A percentile compares a stretch with the other conserved stretches of the same genome.
Evolutionary conservation across 2,888 invertebrate species (phyloP).

Genomic region (Acrobasis repandana): DNA sequence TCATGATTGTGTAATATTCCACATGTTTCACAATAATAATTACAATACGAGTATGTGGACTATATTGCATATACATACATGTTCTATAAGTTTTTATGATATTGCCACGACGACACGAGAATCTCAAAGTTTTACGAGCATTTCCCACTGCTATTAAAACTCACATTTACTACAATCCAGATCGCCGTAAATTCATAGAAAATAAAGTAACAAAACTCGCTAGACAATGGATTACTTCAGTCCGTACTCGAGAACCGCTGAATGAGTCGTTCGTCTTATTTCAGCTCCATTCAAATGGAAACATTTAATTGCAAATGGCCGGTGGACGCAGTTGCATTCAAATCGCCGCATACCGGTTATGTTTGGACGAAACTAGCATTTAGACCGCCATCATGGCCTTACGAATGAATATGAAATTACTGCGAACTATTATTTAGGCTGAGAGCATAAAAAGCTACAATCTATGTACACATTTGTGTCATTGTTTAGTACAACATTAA

Average conservation of each 20-base stretch:
- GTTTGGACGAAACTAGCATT: conserved; percentile 40
- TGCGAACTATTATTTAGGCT: conserved; percentile 14
- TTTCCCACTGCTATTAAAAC: background rate
- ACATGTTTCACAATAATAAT: too few species aligned
- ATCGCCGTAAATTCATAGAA: conserved; percentile 7
- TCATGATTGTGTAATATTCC: too few species aligned
- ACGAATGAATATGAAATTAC: conserved; percentile 32
- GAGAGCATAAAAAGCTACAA: background rate
- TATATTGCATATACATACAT: too few species aligned
- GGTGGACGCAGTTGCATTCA: conserved; percentile 50
- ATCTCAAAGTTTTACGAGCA: background rate
- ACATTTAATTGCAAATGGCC: conserved; percentile 62
- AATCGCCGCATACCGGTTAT: conserved; percentile 52
- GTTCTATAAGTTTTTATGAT: too few species aligned
- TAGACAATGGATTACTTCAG: conserved; percentile 21
- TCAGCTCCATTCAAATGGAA: conserved; percentile 57
- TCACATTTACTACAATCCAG: background rate
- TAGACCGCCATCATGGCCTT: conserved; percentile 30
- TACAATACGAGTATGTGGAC: too few species aligned
- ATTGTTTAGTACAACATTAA: too few species aligned
- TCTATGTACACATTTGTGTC: too few species aligned
- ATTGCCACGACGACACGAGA: too few species aligned
- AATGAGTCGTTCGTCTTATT: conserved; percentile 34
- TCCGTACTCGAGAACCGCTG: conserved; percentile 20
- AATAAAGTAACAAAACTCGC: conserved; percentile 25